phyloP scores from a whole-genome alignment of 2,888 invertebrate genomes.

The Conistra vaccinii region DNA sequence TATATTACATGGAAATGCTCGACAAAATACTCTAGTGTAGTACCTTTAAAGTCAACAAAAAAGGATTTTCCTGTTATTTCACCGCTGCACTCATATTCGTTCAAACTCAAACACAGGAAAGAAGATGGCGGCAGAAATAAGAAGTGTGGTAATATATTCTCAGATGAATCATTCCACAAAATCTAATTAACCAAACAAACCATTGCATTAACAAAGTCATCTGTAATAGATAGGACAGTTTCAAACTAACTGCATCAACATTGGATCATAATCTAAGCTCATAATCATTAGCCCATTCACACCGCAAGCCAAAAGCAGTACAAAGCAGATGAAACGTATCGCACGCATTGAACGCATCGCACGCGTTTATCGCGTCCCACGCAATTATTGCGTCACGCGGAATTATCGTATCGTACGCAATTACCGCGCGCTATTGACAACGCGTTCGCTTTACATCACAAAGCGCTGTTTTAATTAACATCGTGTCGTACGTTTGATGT shows the following conservation, averaged over 20 bases:
- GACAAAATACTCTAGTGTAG: too few species aligned
- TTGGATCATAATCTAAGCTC: slow-evolving; percentile 11
- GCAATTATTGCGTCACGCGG: slow-evolving; percentile 12
- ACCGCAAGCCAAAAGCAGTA: slow-evolving; percentile 3
- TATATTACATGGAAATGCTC: too few species aligned
- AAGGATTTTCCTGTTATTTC: too few species aligned
- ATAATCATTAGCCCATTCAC: slow-evolving; percentile 24
- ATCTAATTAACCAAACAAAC: neutral
- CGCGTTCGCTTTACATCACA: slow-evolving; percentile 37
- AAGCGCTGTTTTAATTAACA: slow-evolving; percentile 44
- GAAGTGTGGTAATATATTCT: neutral
- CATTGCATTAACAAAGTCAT: neutral
- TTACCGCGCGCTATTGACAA: slow-evolving; percentile 34
- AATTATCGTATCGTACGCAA: slow-evolving; percentile 19
- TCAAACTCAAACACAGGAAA: neutral
- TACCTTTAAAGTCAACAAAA: too few species aligned
- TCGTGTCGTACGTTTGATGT: neutral
- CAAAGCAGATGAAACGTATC: slow-evolving; percentile 29
- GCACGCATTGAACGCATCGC: slow-evolving; percentile 8
- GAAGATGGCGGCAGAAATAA: neutral
- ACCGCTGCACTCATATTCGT: too few species aligned
- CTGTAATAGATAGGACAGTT: neutral
- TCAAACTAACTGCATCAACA: neutral
- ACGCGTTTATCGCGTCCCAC: slow-evolving; percentile 13
- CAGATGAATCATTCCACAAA: neutral